phyloP scores from a whole-genome alignment of 2,797 vertebrate species.

The Thripadectes ignobilis region DNA sequence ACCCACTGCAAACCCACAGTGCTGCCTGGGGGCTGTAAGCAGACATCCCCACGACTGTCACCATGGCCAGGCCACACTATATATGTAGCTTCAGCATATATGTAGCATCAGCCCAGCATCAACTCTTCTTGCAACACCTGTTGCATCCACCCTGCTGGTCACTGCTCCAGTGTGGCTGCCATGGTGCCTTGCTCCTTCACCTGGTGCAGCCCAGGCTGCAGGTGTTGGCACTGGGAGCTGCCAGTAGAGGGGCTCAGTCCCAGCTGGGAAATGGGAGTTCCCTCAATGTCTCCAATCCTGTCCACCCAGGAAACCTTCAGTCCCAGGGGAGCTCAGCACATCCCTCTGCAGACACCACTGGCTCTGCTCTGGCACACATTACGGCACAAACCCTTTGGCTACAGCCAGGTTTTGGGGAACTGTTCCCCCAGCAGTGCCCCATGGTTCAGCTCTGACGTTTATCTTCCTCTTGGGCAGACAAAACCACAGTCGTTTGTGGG shows the following conservation, averaged over 20 bases:
- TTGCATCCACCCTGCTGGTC: background rate
- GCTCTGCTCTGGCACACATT: background rate
- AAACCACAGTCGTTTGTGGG: background rate
- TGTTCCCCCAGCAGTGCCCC: background rate
- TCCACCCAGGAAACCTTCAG: background rate
- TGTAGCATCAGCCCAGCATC: fast-evolving
- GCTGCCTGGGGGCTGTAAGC: background rate
- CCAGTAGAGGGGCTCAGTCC: fast-evolving
- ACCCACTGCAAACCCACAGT: background rate
- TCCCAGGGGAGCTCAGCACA: background rate
- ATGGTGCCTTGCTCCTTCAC: fast-evolving
- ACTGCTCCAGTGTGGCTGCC: background rate
- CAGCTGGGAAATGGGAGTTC: fast-evolving
- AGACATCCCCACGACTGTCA: background rate
- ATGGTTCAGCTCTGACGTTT: background rate
- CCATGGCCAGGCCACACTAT: fast-evolving
- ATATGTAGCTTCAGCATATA: fast-evolving
- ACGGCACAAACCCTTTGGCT: background rate
- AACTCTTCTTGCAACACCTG: background rate
- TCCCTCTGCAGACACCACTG: fast-evolving
- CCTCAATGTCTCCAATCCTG: background rate
- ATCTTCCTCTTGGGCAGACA: background rate
- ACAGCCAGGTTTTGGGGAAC: background rate
- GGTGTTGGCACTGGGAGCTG: background rate
- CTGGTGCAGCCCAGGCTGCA: background rate